Evolutionary conservation across 2,113 vertebrate species (phyloP), one percentile per base, ranked within the genome.

Genomic region (Otus sunia): DNA sequence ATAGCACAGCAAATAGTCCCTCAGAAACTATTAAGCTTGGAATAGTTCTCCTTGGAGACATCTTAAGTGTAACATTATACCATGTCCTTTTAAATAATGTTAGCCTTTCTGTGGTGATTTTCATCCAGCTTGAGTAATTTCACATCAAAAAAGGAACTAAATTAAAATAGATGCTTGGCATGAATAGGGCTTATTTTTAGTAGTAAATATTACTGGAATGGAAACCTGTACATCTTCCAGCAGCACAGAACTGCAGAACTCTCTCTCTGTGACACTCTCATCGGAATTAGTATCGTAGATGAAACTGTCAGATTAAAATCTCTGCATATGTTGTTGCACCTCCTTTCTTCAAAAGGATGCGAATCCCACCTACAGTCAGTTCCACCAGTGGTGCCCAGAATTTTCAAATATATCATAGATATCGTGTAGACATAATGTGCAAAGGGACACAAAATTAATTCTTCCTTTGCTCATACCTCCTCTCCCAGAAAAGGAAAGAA

Each of bases 81-180:
- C 72, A 66, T 80, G 47, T 84, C 56, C 34, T 94, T 88, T 83
- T 64, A 91, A 87, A 68, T 84, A 91, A 87, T 49, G n/a, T 85
- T 85, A 71, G 49, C 62, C 8, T 63, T 87, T 91, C 92, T 85
- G 59, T 47, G 64, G 59, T 76, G 92, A 60, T 89, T 89, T 88
- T 85, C 90, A 66, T 91, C 41, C 80, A 83, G 68, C 49, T 90
- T 85, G 34, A 91, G 62, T 80, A 94, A 95, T 91, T 86, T 93
- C 62, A 92, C 82, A 91, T 80, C 76, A 83, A 30, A 96, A 89
- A 92, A 89, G 52, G 60, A 89, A 84, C 36, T 39, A 90, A 95
- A 96, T 77, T 92, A 94, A 97, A 97, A 85, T 94, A 97, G 90
- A 97, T 93, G 83, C 77, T 95, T 92, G 92, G 89, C 88, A 76